Conservation (phyloP, 2,797 vertebrate species). For the Hydrophis major region DNA sequence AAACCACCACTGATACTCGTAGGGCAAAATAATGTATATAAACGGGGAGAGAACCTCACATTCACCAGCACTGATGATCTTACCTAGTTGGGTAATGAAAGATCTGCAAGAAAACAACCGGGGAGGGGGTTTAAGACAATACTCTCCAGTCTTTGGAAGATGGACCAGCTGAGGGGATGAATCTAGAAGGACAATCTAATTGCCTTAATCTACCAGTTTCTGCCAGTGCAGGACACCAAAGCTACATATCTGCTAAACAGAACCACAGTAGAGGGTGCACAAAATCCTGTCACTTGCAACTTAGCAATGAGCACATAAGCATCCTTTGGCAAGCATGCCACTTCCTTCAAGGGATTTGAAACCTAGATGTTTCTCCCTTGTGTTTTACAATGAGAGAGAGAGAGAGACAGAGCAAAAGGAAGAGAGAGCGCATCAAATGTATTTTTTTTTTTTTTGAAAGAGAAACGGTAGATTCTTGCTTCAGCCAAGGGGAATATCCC, state of each 20-base stretch:
- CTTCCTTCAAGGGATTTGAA: neutral
- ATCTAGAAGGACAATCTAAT: neutral
- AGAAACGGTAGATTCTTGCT: neutral
- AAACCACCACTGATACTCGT: neutral
- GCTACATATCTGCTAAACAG: neutral
- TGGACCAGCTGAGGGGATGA: neutral
- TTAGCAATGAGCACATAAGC: fast-evolving
- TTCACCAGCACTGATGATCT: neutral
- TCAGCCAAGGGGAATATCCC: neutral
- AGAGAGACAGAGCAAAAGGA: neutral
- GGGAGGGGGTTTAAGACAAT: neutral
- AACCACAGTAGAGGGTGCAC: neutral
- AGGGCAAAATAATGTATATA: too few relatives aligned
- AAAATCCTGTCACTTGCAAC: neutral
- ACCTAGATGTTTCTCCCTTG: neutral
- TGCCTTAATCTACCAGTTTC: neutral
- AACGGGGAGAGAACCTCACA: neutral
- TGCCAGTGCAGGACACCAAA: neutral
- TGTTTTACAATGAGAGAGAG: neutral
- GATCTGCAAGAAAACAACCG: neutral
- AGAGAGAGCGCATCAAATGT: neutral
- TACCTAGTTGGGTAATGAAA: neutral
- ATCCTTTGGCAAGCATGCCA: neutral
- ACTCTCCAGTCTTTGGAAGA: neutral
- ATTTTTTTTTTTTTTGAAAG: neutral